Base-by-base conservation (phyloP, 30 jellyfish, hydroid and myxozoan species). In the Clytia hemisphaerica region DNA sequence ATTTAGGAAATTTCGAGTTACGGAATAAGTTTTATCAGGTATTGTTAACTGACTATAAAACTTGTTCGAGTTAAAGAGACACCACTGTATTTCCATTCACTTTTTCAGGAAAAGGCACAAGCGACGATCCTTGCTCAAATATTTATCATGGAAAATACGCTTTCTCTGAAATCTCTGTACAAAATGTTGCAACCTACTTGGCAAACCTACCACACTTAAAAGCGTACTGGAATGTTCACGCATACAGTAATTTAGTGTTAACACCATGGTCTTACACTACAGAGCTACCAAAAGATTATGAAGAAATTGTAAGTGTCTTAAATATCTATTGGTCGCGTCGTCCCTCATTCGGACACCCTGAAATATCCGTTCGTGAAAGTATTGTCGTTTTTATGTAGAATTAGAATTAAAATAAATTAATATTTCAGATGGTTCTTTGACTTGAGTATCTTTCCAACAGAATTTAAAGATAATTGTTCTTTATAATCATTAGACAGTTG, bases 191-290 rank as follows among this genome's bases (percentile, higher is more conserved):
- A 38, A 54, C 51, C 6, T 87, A 61, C 49, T 67, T 87, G 28
- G 47, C 37, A 29, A 54, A 76, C 45, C 3, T 60, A 12, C 19
- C 54, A 42, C 14, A 42, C 1, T 54, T 88, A 38, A 85, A 78
- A 22, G 79, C 95, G 29, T 89, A 89, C 73, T 82, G 79, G 78
- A 89, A 89, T 73, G 73, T 89, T 32, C 98, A 89, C 58, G 95
- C 98, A 0, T 89, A 89, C 93, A 89, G 98, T 67, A 93, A 89
- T 28, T 27, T 89, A 82, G 69, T 93, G 88, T 61, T 89, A 80
- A 80, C 93, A 18, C 98, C 98, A 7, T 89, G 98, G 98, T 90
- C 95, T 22, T 89, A 80, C 79, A 79, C 98, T 0, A 89, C 37
- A 28, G 72, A 60, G 6, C 45, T 26, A 32, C 91, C 98, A 25